Evolutionary conservation across 2,888 invertebrate species (phyloP), one percentile per base, ranked within the genome.

Genomic region (Capitulum mitella): DNA sequence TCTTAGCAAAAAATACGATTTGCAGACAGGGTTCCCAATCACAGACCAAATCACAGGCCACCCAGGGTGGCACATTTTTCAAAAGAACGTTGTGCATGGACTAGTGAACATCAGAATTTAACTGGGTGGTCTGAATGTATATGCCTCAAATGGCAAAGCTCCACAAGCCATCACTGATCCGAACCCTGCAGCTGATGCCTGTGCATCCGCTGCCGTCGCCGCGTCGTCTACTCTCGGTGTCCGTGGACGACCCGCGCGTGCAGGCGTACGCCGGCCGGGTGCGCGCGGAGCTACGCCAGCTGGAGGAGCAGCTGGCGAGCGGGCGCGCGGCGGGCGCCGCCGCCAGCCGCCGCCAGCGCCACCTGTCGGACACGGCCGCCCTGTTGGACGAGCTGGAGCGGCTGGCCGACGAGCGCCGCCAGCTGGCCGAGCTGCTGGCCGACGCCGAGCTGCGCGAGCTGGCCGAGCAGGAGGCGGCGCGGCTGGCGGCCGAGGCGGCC

Each of bases 341-440:
- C 12, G 61, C 12, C 61, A 14, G 61, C 10, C 61, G 61, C 14
- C 61, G 61, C 29, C 61, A 16, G 12, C 10, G 61, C 61, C 61
- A 61, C 5, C 29, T 61, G 61, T 29, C 61, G 10, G 61, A 32
- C 70, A 22, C 22, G 37, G 43, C 43, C 5, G 12, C 26, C 10
- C 43, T 75, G 75, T n/a, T 46, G 14, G 75, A 75, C 43, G n/a
- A 29, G n/a, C 40, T 75, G n/a, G 43, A 75, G 6, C 43, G 3
- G 43, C 22, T 29, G 40, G 75, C n/a, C n/a, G 75, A 75, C 22
- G 75, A 75, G n/a, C 75, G n/a, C 75, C 75, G n/a, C 1, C 75
- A 75, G 46, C 75, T 75, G 75, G 14, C 43, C 14, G 34, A 75
- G 75, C 75, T 75, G 75, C n/a, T 19, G 40, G 75, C 75, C n/a